Evolutionary conservation across 1,140 invertebrate genomes (phyloP).

Genomic region (Apis cerana): DNA sequence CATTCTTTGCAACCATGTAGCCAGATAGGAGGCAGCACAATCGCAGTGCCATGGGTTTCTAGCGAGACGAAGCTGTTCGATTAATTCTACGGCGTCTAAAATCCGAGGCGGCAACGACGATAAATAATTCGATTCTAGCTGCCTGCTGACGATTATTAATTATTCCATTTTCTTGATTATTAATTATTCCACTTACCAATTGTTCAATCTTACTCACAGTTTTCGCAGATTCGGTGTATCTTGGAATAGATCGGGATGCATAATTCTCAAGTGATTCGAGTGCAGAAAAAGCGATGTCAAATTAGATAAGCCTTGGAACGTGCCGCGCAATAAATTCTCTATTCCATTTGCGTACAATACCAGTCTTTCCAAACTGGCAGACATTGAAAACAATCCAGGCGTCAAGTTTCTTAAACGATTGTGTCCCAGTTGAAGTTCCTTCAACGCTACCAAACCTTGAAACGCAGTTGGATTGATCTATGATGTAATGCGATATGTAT

Average conservation of each 20-base stretch:
- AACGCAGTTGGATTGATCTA: conserved; percentile 81
- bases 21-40: conserved; percentile 89
- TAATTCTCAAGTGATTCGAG: conserved; percentile 82
- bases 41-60: conserved; percentile 95
- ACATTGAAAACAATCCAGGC: conserved; percentile 79
- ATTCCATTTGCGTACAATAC: conserved; percentile 84
- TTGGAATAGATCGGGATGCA: conserved; percentile 82
- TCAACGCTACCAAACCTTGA: conserved; percentile 78
- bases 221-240: conserved; percentile 73
- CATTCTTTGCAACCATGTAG: conserved; percentile 82
- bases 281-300: conserved; percentile 84
- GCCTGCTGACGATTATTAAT: conserved; percentile 79
- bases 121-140: conserved; percentile 90
- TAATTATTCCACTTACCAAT: not conserved
- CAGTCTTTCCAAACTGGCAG: conserved; percentile 80
- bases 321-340: conserved; percentile 79
- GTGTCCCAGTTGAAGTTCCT: conserved; percentile 83
- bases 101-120: conserved; percentile 86
- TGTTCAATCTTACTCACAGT: conserved; percentile 63
- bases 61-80: conserved; percentile 88
- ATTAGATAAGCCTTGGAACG: conserved; percentile 82
- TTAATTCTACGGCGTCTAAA: conserved; percentile 85
- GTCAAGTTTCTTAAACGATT: conserved; percentile 82
- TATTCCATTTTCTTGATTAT: too few species aligned
- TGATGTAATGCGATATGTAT: not conserved